Evolutionary conservation across 2,888 invertebrate species (phyloP).

Genomic region (Spicauda simplicius): DNA sequence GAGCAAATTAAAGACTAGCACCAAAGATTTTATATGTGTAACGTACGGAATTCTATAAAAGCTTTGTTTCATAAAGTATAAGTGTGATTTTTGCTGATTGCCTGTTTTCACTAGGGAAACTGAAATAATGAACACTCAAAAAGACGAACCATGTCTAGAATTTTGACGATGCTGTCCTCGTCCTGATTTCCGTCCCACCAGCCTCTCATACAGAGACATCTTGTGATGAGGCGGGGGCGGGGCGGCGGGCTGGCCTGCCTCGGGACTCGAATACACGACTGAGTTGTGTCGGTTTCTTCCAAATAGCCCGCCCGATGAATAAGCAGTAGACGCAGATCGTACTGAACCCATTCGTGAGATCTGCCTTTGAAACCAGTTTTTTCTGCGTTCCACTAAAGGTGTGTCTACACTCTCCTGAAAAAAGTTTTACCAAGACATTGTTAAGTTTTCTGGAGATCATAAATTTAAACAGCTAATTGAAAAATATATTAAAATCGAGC

Average conservation of each 20-base stretch:
- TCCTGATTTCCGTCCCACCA: slow-evolving; percentile 92
- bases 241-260: slow-evolving; percentile 78
- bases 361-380: slow-evolving; percentile 95
- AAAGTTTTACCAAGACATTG: slow-evolving; percentile 41
- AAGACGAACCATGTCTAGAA: slow-evolving; percentile 64
- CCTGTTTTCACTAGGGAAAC: no score
- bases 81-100: no score
- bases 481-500: no score
- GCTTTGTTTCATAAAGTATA: no score
- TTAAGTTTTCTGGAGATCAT: not conserved
- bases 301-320: slow-evolving; percentile 91
- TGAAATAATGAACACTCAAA: no score
- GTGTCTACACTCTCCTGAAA: slow-evolving; percentile 94
- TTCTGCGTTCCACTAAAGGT: slow-evolving; percentile 92
- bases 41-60: no score
- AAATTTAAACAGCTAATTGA: no score
- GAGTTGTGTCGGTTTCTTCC: slow-evolving; percentile 92
- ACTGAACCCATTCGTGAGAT: slow-evolving; percentile 94
- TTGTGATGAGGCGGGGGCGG: slow-evolving; percentile 84
- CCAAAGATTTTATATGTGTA: no score
- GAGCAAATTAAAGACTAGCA: no score
- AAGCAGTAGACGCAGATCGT: slow-evolving; percentile 93
- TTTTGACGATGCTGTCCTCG: slow-evolving; percentile 87
- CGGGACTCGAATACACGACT: slow-evolving; percentile 88
- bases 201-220: slow-evolving; percentile 93